Base-by-base conservation (phyloP, 2,113 vertebrate genomes). In the Glaucomys volans region DNA sequence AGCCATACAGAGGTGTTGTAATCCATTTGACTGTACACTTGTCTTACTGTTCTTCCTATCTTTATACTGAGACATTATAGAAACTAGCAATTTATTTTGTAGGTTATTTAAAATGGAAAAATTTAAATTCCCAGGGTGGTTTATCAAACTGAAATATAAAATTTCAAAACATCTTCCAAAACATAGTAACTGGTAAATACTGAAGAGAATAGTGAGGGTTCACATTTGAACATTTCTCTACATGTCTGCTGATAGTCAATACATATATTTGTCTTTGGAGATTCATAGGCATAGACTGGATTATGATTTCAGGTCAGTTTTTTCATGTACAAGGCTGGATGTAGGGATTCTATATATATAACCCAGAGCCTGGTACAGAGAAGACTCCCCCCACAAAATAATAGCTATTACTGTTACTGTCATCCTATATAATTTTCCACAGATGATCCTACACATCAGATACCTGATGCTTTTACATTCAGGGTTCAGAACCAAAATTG, bases 71-170 rank as follows among this genome's bases (percentile, higher is more conserved):
- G 30, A 50, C 44, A 54, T 71, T 86, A 87, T 4, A 87, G 50
- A 94, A 92, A 64, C 22, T 16, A 72, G n/a, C 66, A 82, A 37
- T 87, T 52, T 66, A 77, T 77, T 95, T 66, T 84, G 13, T 44
- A 96, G 59, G 57, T 59, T 54, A 71, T 81, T 95, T 59, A 17
- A 91, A 91, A 54, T 77, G 86, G 18, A 77, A 91, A 87, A 37
- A 81, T 24, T 83, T 47, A n/a, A 59, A 91, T 91, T 67, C 18
- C 14, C 5, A 62, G 50, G 83, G 57, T 72, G 57, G 50, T 87
- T 95, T 93, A 90, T 77, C 50, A 86, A 32, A 37, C 5, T 40
- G 18, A 92, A 97, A 92, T 28, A 82, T 6, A 76, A 17, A 92
- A 92, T 32, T 59, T 66, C 94, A 83, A 1, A 52, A 20, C 32